phyloP scores from a whole-genome alignment of 2,113 vertebrate genomes.

The Scortum barcoo region DNA sequence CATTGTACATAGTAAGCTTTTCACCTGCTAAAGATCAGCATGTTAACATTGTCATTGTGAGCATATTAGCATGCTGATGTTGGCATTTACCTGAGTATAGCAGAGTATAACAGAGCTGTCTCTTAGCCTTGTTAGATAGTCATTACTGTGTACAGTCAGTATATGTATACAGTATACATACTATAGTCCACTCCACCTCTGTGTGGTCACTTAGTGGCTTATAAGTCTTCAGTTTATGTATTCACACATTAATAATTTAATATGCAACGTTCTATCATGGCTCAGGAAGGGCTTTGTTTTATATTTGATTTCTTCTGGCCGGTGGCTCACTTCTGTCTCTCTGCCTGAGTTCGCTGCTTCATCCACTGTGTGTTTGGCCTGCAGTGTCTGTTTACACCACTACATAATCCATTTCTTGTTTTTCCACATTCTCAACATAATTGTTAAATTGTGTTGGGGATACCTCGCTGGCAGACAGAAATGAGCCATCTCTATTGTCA shows the following conservation, averaged over 20 bases:
- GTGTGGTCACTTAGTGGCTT: background rate
- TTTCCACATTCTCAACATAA: slow-evolving; percentile 57
- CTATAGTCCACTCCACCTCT: background rate
- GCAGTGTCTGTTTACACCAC: slow-evolving; percentile 32
- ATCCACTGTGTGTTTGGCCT: slow-evolving; percentile 49
- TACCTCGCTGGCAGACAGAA: slow-evolving; percentile 39
- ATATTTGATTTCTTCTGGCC: slow-evolving; percentile 10
- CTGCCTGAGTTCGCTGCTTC: slow-evolving; percentile 14
- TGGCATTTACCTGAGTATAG: too few species aligned
- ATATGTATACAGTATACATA: background rate
- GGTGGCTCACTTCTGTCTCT: slow-evolving; percentile 14
- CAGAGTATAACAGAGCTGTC: too few species aligned
- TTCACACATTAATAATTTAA: slow-evolving; percentile 3
- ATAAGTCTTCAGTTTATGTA: background rate
- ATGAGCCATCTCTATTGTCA: slow-evolving; percentile 45
- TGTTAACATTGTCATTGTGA: too few species aligned
- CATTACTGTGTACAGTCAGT: background rate
- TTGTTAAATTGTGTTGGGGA: slow-evolving; percentile 49
- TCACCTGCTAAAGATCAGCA: too few species aligned
- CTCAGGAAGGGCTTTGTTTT: slow-evolving; percentile 20
- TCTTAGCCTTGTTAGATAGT: background rate
- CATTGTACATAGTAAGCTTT: too few species aligned
- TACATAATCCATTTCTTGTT: slow-evolving; percentile 63
- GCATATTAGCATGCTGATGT: too few species aligned
- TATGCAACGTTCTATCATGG: background rate